These are phyloP conservation scores for Drosophila prolongata DNA, from an alignment of 2,888 invertebrate species.

Conservation along the genomic window DNA sequence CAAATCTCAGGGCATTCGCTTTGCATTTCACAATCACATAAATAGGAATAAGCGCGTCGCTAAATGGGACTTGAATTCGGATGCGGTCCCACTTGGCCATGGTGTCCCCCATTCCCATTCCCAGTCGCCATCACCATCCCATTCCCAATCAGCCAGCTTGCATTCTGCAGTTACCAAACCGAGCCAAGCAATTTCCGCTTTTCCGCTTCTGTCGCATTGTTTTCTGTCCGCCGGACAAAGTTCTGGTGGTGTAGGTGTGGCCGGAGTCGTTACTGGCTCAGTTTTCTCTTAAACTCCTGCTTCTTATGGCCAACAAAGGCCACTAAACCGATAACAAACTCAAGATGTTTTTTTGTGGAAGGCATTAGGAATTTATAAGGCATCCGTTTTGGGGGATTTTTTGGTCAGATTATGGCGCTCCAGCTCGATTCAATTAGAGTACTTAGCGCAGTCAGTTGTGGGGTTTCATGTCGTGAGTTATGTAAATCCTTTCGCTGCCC, in stretches of 20 bases:
- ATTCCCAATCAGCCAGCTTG: slow-evolving; percentile 14
- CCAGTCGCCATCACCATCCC: not conserved
- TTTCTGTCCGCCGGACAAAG: slow-evolving; percentile 15
- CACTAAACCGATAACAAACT: slow-evolving; percentile 55
- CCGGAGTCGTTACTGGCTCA: slow-evolving; percentile 38
- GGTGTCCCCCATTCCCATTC: not conserved
- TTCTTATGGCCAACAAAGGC: slow-evolving; percentile 55
- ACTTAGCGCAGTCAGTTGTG: slow-evolving; percentile 52
- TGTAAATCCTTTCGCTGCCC: slow-evolving; percentile 35
- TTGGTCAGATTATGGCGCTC: slow-evolving; percentile 58
- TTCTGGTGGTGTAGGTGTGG: slow-evolving; percentile 41
- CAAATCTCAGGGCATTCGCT: slow-evolving; percentile 49
- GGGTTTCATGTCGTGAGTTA: slow-evolving; percentile 16
- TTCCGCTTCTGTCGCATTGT: slow-evolving; percentile 22
- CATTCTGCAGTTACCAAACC: slow-evolving; percentile 2
- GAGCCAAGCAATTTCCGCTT: slow-evolving; percentile 24
- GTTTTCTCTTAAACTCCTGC: slow-evolving; percentile 59
- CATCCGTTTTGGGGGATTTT: slow-evolving; percentile 46
- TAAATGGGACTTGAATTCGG: slow-evolving; percentile 42
- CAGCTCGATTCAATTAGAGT: slow-evolving; percentile 57
- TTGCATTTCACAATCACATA: slow-evolving; percentile 73
- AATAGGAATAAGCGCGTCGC: slow-evolving; percentile 66
- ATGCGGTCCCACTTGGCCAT: slow-evolving; percentile 20
- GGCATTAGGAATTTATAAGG: slow-evolving; percentile 52
- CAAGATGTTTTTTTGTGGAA: slow-evolving; percentile 20